Evolutionary conservation across 2,888 invertebrate genomes (phyloP).

Genomic region (Cryptus viduatorius): DNA sequence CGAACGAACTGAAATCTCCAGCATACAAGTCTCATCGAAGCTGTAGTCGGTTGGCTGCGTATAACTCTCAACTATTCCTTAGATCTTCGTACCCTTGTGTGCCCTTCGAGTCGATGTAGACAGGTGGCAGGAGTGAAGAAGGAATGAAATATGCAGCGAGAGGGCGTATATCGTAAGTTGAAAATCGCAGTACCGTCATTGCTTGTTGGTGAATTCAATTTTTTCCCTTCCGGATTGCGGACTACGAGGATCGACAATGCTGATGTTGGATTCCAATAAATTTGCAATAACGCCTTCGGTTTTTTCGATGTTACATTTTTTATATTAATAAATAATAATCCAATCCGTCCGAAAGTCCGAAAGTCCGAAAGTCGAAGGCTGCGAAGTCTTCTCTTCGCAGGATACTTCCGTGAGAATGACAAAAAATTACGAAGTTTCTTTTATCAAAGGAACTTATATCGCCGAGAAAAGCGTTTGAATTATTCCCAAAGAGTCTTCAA

Average conservation of each 20-base stretch:
- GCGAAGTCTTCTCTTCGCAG: too few species aligned
- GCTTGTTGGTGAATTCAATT: neutral
- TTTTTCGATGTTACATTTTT: neutral
- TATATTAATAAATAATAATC: neutral
- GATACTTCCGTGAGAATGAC: too few species aligned
- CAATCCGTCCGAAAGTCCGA: too few species aligned
- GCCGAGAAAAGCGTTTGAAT: too few species aligned
- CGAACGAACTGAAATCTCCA: neutral
- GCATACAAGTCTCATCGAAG: slow-evolving; percentile 62
- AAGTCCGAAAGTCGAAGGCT: too few species aligned
- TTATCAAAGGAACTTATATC: too few species aligned
- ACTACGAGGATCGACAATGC: neutral
- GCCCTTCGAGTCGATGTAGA: slow-evolving; percentile 46
- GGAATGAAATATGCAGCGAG: slow-evolving; percentile 14
- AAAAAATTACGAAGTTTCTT: too few species aligned
- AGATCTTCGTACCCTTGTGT: slow-evolving; percentile 77
- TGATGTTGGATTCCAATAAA: slow-evolving; percentile 76
- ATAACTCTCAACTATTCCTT: slow-evolving; percentile 82
- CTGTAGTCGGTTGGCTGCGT: slow-evolving; percentile 53
- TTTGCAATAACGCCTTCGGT: slow-evolving; percentile 72
- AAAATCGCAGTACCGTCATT: neutral
- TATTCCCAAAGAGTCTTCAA: too few species aligned
- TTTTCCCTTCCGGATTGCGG: neutral
- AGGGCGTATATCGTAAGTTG: neutral
- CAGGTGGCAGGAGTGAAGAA: slow-evolving; percentile 37